Evolutionary conservation across 1,140 invertebrate species (phyloP), one percentile per base, ranked within the genome.

Genomic region (Diploscapter pachys): DNA sequence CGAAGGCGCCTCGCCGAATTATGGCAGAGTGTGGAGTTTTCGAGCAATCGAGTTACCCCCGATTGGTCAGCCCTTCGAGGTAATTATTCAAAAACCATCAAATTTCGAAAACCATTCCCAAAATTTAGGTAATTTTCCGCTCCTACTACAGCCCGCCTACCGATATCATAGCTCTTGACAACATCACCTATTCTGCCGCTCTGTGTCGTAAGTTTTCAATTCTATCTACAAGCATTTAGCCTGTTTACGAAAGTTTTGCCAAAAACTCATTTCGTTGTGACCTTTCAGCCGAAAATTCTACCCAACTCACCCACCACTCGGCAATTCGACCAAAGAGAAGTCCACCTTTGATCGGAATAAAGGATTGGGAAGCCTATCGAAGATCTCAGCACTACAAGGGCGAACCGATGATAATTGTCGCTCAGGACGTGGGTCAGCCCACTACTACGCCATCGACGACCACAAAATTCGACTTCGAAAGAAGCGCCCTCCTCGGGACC

Each of bases 21-120:
- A 64, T 54, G 77, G 68, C 4, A 69, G 77, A 50, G 73, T 76
- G 54, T 78, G 77, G 77, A 77, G 72, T 2, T 78, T 72, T 61
- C 74, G 74, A 53, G 72, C 68, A 5, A 71, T 78, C 51, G 77
- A 78, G 56, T 65, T 78, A n/a, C 77, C 77, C 9, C 77, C 77
- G 0, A 71, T 76, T 3, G 71, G 73, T 59, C 77, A 78, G 57
- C 77, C 77, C 5, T 78, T 78, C 70, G 77, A 78, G 48, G 76
- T 78, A 53, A 52, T 49, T 2, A 48, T 11, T 50, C 70, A 76
- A 6, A 1, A 9, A 64, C n/a, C 51, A 73, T 62, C n/a, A 56
- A 6, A 69, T 13, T 8, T 8, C 9, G n/a, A 5, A n/a, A 71
- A 71, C 51, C n/a, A 50, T 73, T 76, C 9, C 13, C 48, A 11